Conservation (phyloP, 2,113 vertebrate genomes). For the Orcinus orca region DNA sequence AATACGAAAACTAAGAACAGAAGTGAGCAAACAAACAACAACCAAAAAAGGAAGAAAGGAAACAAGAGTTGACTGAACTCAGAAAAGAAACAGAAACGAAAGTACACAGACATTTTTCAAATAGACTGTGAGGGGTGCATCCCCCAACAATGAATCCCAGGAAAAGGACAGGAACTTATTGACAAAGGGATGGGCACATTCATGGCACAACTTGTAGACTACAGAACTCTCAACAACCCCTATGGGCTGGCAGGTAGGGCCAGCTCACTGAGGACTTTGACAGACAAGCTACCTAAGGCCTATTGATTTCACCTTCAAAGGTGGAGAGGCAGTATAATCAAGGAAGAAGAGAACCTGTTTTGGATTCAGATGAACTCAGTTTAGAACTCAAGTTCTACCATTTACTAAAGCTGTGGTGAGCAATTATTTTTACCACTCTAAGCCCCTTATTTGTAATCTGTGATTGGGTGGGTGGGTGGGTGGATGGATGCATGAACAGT, state of each 20-base stretch:
- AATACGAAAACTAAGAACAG: background rate
- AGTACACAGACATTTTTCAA: background rate
- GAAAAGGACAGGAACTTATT: background rate
- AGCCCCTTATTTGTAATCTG: background rate
- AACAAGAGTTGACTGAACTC: background rate
- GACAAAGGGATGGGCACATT: background rate
- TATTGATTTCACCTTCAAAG: background rate
- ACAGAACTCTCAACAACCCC: background rate
- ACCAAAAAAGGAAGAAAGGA: background rate
- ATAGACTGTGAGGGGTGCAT: background rate
- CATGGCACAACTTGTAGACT: background rate
- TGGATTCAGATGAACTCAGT: background rate
- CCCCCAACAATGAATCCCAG: background rate
- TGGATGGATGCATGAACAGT: background rate
- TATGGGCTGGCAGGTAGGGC: background rate
- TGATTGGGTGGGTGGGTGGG: background rate
- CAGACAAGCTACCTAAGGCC: background rate
- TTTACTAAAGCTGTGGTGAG: background rate
- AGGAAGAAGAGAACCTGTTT: background rate
- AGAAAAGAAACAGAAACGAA: background rate
- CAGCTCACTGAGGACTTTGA: background rate
- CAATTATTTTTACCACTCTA: background rate
- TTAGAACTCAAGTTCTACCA: slow-evolving; percentile 2
- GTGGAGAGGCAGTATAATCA: background rate
- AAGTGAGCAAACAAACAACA: background rate